Evolutionary conservation across 2,888 invertebrate genomes (phyloP), one percentile per base, ranked within the genome.

Genomic region (Synanthedon formicaeformis): DNA sequence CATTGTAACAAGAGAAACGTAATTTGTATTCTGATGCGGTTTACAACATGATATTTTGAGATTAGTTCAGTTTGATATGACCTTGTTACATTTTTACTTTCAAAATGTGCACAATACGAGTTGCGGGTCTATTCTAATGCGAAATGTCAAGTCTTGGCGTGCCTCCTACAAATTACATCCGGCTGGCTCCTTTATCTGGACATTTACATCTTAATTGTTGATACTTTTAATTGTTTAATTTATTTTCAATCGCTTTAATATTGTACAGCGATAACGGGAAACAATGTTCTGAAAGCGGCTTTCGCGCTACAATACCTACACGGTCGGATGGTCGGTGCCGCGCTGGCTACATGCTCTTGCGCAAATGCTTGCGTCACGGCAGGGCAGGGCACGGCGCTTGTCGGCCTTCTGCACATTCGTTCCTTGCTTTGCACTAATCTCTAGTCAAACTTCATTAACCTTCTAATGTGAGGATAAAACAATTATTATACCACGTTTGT

Each of bases 21-120:
- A 64, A 56, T 60, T 52, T 57, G n/a, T 13, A 61, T 58, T 60
- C 56, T 63, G 59, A 59, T 58, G 57, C 57, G 60, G 59, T 57
- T 61, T 64, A 66, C 63, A 66, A 69, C 65, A 61, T 55, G 63
- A 58, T 66, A 59, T 52, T 61, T 54, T 54, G 54, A 57, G 61
- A 62, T 63, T 61, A 61, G 63, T 60, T 53, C 59, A 53, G 54
- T 51, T 52, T 55, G 66, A 45, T 54, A 52, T 55, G 66, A 60
- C 71, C 75, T 75, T 67, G 67, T 61, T 67, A 59, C 55, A 57
- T 54, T 14, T 53, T 53, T 58, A 68, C 69, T 74, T 68, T 73
- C 64, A 59, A 53, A 51, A 52, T 53, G 52, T 64, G 61, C 57
- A 57, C 54, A 50, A 18, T 45, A 60, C 54, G 59, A 64, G 50